Base-by-base conservation (phyloP, 2,888 invertebrate genomes). In the Lamproptera curius region DNA sequence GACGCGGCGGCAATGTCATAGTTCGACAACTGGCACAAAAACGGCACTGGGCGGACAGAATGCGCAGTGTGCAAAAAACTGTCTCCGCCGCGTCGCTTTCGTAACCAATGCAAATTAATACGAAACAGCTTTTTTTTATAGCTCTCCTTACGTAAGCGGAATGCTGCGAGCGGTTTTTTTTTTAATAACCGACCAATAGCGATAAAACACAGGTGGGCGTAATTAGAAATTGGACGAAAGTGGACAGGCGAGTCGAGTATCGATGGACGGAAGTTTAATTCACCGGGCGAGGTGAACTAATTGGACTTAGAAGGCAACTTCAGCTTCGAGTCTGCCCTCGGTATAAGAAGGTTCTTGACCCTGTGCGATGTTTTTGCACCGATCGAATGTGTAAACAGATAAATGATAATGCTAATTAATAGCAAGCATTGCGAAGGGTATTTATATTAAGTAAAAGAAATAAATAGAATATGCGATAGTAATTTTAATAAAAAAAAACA, bases 31-130 rank as follows among this genome's bases (percentile, higher is more conserved):
- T n/a, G 20, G 6, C 6, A 20, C 3, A 20, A 20, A 20, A 5
- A 20, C 20, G 6, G 20, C 20, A 20, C 23, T 6, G 4, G n/a
- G 28, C 8, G 13, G 11, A 11, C 11, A 13, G 13, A 31, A 31
- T 11, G 3, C 31, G 4, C 20, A 46, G 36, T 28, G 28, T 10
- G 16, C 41, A 39, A 38, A 8, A 15, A 17, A 31, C 34, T 40
- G 17, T 8, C 28, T 42, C 35, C 11, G 26, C 16, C 13, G n/a
- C n/a, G 43, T 35, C 10, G 23, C 47, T 48, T 48, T 48, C 39
- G 43, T 49, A 49, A 43, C 39, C 20, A 31, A 49, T 39, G 39
- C 26, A 35, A 38, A 47, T 47, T 47, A 42, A 37, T 16, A 23
- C 41, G 42, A 38, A 48, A 40, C 35, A 17, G 15, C 13, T 38